Evolutionary conservation across 2,113 vertebrate species (phyloP).

Genomic region (Ornithorhynchus anatinus): DNA sequence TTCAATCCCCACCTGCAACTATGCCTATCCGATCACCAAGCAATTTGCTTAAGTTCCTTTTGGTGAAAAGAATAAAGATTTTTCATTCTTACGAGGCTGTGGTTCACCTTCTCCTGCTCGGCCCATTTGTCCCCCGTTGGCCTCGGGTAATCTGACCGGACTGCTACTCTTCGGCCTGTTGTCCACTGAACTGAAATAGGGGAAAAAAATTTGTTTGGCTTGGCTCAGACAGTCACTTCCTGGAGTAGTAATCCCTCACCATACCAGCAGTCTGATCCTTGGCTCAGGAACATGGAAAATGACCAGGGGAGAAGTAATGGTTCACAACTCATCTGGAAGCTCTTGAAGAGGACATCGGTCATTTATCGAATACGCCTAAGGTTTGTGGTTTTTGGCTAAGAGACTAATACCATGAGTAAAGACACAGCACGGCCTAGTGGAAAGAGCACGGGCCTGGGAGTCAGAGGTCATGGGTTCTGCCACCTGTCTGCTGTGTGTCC

Average conservation of each 20-base stretch:
- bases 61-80: not conserved
- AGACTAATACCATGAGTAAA: too few relatives aligned
- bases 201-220: not conserved
- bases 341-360: too few relatives aligned
- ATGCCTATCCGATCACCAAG: not conserved
- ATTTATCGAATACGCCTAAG: too few relatives aligned
- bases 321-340: too few relatives aligned
- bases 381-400: too few relatives aligned
- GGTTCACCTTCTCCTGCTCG: constrained; percentile 79
- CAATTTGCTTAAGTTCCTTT: not conserved
- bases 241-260: too few relatives aligned
- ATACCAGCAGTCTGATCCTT: not conserved
- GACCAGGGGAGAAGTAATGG: too few relatives aligned
- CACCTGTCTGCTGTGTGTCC: too few relatives aligned
- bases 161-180: constrained; percentile 85
- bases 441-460: too few relatives aligned
- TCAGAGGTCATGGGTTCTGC: too few relatives aligned
- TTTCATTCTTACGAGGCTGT: constrained; percentile 72
- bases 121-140: constrained; percentile 64
- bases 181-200: constrained; percentile 72
- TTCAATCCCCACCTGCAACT: not conserved
- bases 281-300: not conserved
- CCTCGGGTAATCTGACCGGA: constrained; percentile 82
- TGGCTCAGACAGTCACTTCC: not conserved
- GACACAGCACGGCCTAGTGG: too few relatives aligned